Evolutionary conservation across 2,888 invertebrate genomes (phyloP), one percentile per base, ranked within the genome.

Genomic region (Drosophila falleni): DNA sequence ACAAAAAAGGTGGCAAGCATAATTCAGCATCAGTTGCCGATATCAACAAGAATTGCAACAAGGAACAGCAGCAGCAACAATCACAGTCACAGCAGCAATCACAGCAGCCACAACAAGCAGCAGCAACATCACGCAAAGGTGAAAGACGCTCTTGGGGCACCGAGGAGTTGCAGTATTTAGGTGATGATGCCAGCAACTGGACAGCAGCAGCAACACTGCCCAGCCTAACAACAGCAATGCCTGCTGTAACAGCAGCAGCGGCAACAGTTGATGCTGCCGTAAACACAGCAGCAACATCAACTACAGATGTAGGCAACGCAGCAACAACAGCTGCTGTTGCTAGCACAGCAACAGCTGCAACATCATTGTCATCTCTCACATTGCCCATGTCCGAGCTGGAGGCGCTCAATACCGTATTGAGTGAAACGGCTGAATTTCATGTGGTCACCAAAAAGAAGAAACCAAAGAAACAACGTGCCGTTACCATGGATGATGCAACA

Each of bases 391-490:
- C 89, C 23, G 90, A 90, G 42, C 79, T 90, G 77, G 92, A 92
- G 53, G 89, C 92, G 1, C 74, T 91, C 5, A 92, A 93, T 26
- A 88, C 92, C 5, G 83, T 91, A 39, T 81, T 91, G 35, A 90
- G 87, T 50, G 95, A 95, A 91, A 94, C 94, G 11, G 94, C 95
- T 9, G 97, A 97, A 89, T 97, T 97, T 93, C 95, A 96, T 91
- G 96, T 96, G 56, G 97, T 97, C 58, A 96, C 96, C 65, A 97
- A 97, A 91, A 96, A 96, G 91, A 96, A 96, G 92, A 95, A 96
- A 90, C 95, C 95, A 87, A 96, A 96, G 89, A 96, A 96, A 89
- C 91, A 90, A 50, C 91, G 91, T 0, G 81, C 90, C 1, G 82
- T 89, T 5, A 78, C 90, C 26, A 74, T 90, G 68, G 91, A 91